Evolutionary conservation across 1,140 invertebrate species (phyloP).

Genomic region (Drosophila setifemur): DNA sequence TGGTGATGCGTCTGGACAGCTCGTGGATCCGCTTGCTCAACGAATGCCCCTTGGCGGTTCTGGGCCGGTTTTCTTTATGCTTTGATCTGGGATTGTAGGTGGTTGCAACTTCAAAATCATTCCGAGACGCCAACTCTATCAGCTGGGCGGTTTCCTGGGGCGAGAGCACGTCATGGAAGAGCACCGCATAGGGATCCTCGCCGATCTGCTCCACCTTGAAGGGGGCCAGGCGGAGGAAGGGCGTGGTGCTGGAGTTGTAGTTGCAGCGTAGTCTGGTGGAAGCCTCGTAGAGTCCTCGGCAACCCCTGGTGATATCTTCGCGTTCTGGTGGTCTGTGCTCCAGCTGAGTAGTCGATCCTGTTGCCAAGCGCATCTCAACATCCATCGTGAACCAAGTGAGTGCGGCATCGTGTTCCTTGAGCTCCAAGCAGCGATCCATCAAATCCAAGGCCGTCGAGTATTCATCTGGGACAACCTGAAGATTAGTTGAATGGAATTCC

Average conservation of each 20-base stretch:
- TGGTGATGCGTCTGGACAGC: constrained; percentile 88
- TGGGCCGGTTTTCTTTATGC: too few relatives aligned
- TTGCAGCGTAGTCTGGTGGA: constrained; percentile 87
- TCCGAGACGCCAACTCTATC: background rate
- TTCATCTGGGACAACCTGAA: background rate
- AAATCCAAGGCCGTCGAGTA: constrained; percentile 17
- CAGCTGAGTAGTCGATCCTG: too few relatives aligned
- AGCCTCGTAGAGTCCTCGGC: background rate
- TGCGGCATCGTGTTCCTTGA: background rate
- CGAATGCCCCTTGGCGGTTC: constrained; percentile 85
- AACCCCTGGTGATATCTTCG: too few relatives aligned
- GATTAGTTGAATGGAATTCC: too few relatives aligned
- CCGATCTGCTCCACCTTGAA: constrained; percentile 95
- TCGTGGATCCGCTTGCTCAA: constrained; percentile 90
- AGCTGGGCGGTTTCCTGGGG: constrained; percentile 91
- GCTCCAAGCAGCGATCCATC: background rate
- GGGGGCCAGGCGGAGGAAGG: constrained; percentile 91
- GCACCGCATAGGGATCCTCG: constrained; percentile 90
- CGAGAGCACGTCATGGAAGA: constrained; percentile 94
- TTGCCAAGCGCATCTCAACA: too few relatives aligned
- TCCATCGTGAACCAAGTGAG: too few relatives aligned
- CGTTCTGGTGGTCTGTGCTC: too few relatives aligned
- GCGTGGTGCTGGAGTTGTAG: constrained; percentile 88
- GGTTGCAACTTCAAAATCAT: background rate
- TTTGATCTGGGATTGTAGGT: too few relatives aligned